Base-by-base conservation (phyloP, 1,140 invertebrate species). In the Anastrepha ludens region DNA sequence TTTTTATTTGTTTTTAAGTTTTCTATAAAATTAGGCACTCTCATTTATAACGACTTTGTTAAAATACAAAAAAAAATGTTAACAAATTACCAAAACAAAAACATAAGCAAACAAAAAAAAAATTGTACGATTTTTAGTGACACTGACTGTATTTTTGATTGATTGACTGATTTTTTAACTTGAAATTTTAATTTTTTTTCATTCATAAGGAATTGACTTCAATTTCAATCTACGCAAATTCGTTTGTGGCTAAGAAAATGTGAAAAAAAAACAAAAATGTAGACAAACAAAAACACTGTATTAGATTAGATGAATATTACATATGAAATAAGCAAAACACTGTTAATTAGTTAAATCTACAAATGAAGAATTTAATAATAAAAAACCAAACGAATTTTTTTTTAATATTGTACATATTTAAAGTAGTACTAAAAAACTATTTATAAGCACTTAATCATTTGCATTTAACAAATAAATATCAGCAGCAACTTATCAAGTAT, bases 321-420 rank as follows among this genome's bases (percentile, higher is more conserved):
- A 55, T 55, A 81, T 55, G 44, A n/a, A 17, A 58, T 81, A 81
- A 81, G 74, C 7, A n/a, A 74, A 11, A 81, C 74, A 81, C 47
- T 81, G 74, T 81, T 81, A 74, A 74, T 39, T 85, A 85, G 58
- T 85, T 60, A 85, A 85, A 85, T 85, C 81, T 58, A 85, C 9
- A 85, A 85, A 85, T 20, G n/a, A 59, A 58, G 60, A 60, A 86
- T 44, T 86, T 62, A 62, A 59, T 62, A 59, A 55, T 62, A 29
- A 74, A 86, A 39, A 86, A 86, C 15, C 20, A 60, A 17, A 62
- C 15, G 41, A 44, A 62, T 2, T 17, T 3, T 85, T 86, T 60
- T 47, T 86, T 39, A 60, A 58, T 20, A 62, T 15, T 86, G 20
- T 81, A n/a, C 55, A 81, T 55, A 81, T 81, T 55, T 13, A 81